Percentiles rank a stretch among this genome's conserved stretches.
Evolutionary conservation across 2,113 vertebrate species (phyloP).

Genomic region (Vanacampus margaritifer): DNA sequence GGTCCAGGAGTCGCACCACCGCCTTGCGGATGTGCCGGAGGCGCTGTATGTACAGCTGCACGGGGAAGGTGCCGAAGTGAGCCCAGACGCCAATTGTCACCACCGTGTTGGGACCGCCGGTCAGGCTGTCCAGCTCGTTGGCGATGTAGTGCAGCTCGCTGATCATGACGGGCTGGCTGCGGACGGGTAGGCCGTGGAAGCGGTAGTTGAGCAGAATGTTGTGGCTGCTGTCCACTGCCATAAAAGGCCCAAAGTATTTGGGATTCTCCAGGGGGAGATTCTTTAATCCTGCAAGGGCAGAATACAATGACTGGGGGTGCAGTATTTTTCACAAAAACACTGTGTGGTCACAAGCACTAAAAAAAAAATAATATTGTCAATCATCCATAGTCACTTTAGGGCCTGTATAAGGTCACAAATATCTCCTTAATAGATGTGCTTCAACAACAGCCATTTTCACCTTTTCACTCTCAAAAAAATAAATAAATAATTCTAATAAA

Average conservation of each 20-base stretch:
- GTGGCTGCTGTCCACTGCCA: slow-evolving; percentile 85
- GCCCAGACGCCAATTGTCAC: slow-evolving; percentile 90
- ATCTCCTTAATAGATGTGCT: too few species aligned
- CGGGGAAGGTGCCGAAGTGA: slow-evolving; percentile 93
- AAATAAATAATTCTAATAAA: too few species aligned
- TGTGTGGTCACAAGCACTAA: too few species aligned
- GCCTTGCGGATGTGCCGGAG: slow-evolving; percentile 87
- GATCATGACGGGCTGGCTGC: slow-evolving; percentile 83
- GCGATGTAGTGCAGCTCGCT: slow-evolving; percentile 86
- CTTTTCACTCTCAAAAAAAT: too few species aligned
- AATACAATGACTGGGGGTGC: too few species aligned
- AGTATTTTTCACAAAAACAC: too few species aligned
- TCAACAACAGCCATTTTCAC: too few species aligned
- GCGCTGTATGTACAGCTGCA: slow-evolving; percentile 86
- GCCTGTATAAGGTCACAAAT: too few species aligned
- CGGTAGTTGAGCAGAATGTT: slow-evolving; percentile 86
- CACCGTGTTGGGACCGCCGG: slow-evolving; percentile 84
- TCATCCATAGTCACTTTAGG: too few species aligned
- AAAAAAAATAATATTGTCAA: too few species aligned
- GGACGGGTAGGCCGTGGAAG: slow-evolving; percentile 92
- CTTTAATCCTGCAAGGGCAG: slow-evolving; percentile 76
- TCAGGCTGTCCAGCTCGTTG: slow-evolving; percentile 85
- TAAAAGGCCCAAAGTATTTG: slow-evolving; percentile 88
- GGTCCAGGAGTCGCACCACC: slow-evolving; percentile 80
- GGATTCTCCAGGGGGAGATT: slow-evolving; percentile 87